Conservation (phyloP, 2,113 vertebrate genomes). For the Apteryx mantelli region DNA sequence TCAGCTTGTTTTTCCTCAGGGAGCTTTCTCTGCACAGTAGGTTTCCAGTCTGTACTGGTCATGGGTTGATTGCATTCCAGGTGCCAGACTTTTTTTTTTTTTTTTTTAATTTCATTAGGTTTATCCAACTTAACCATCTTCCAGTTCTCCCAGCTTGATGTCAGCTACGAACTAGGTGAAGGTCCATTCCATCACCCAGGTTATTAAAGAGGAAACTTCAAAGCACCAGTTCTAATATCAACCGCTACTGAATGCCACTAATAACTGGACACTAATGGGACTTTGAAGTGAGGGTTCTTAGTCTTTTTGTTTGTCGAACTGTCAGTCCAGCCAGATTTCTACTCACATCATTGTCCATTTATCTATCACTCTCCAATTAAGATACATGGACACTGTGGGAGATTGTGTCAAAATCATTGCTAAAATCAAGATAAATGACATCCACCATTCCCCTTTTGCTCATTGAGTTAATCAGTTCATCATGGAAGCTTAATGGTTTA, state of each 20-base stretch:
- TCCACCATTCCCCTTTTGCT: neutral
- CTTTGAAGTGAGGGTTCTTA: neutral
- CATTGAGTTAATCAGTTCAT: neutral
- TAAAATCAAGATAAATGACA: neutral
- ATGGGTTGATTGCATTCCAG: neutral
- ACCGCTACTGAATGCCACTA: neutral
- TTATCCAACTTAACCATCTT: neutral
- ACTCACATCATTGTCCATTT: neutral
- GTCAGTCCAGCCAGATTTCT: neutral
- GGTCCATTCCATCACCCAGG: neutral
- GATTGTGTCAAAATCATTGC: neutral
- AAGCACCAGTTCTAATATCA: neutral
- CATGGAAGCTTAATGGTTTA: neutral
- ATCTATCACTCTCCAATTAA: neutral
- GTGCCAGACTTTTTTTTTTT: neutral
- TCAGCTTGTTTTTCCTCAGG: fast-evolving
- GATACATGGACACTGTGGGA: neutral
- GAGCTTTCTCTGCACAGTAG: neutral
- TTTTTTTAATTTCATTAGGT: neutral
- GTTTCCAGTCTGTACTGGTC: neutral
- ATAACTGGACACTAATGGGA: neutral
- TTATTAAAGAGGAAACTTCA: neutral
- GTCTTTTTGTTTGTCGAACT: neutral
- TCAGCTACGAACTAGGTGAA: neutral
- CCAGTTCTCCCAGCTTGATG: neutral